Percentiles rank a stretch among this genome's conserved stretches.
Evolutionary conservation across 1,140 invertebrate species (phyloP).

Genomic region (Pollicipes pollicipes): DNA sequence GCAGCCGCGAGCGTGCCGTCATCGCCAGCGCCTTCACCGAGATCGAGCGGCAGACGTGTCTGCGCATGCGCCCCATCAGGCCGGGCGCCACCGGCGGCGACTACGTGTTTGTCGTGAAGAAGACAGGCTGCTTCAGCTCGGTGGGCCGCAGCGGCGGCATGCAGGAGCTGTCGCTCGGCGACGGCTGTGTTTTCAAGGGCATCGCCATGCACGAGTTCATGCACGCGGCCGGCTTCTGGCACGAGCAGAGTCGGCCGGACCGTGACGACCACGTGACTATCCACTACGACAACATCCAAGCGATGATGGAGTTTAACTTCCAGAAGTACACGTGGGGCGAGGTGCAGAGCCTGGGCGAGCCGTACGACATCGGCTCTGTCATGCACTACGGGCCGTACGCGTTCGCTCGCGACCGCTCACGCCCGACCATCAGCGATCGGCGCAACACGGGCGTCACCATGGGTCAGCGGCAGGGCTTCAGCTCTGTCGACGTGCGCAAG

Average conservation of each 20-base stretch:
- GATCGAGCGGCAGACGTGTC: constrained; percentile 22
- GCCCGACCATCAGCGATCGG: constrained; percentile 28
- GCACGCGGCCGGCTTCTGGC: constrained; percentile 27
- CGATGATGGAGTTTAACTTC: constrained; percentile 33
- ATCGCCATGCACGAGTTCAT: constrained; percentile 29
- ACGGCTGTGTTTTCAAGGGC: constrained; percentile 47
- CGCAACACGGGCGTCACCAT: constrained; percentile 20
- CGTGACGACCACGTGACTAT: constrained; percentile 28
- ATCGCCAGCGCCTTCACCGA: constrained; percentile 20
- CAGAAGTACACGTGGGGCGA: constrained; percentile 18
- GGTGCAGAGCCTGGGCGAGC: constrained; percentile 25
- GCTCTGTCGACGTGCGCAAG: constrained; percentile 27
- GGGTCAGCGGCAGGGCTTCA: constrained; percentile 29
- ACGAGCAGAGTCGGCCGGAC: too few relatives aligned
- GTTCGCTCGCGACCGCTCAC: constrained; percentile 24
- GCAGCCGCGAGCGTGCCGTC: constrained; percentile 17
- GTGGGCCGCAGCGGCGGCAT: constrained; percentile 33
- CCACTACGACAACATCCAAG: constrained; percentile 42
- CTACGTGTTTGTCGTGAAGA: constrained; percentile 16
- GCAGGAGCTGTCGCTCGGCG: constrained; percentile 32
- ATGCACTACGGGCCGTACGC: constrained; percentile 32
- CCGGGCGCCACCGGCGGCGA: constrained; percentile 19
- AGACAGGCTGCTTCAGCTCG: constrained; percentile 30
- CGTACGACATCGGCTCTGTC: constrained; percentile 30
- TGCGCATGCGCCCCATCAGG: constrained; percentile 18